phyloP scores from a whole-genome alignment of 2,797 vertebrate species.

The Scomberomorus guttatus region DNA sequence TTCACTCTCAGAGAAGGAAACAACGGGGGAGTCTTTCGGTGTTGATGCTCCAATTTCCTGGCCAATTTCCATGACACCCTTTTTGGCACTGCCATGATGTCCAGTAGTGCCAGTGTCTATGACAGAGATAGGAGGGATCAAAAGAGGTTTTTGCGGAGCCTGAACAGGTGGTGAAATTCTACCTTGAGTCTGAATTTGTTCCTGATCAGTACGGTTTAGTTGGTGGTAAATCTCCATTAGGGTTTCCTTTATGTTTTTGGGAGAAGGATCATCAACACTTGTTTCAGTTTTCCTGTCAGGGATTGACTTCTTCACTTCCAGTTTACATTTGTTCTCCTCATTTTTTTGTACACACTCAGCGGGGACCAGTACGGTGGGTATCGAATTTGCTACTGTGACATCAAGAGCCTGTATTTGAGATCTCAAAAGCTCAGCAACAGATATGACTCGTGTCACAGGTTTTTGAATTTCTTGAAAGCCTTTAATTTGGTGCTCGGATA shows the following conservation, averaged over 20 bases:
- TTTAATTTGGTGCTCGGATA: slow-evolving; percentile 22
- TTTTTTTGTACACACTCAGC: slow-evolving; percentile 22
- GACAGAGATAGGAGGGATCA: slow-evolving; percentile 57
- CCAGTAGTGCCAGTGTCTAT: slow-evolving; percentile 34
- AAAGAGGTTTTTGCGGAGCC: slow-evolving; percentile 31
- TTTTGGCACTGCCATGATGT: slow-evolving; percentile 10
- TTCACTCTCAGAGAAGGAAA: slow-evolving; percentile 16
- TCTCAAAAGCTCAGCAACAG: slow-evolving; percentile 76
- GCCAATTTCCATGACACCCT: slow-evolving; percentile 37
- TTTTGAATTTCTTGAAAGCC: slow-evolving; percentile 55
- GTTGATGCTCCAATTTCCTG: slow-evolving; percentile 28
- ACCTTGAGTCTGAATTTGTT: slow-evolving; percentile 46
- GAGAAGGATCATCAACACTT: slow-evolving; percentile 11
- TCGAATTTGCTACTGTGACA: slow-evolving; percentile 23
- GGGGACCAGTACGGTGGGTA: slow-evolving; percentile 1
- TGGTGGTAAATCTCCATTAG: slow-evolving; percentile 63
- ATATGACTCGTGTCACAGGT: slow-evolving; percentile 67
- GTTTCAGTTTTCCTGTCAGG: slow-evolving; percentile 14
- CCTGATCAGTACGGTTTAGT: slow-evolving; percentile 43
- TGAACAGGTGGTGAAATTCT: slow-evolving; percentile 36
- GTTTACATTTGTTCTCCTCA: slow-evolving; percentile 17
- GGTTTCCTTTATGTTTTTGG: slow-evolving; percentile 57
- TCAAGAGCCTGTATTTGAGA: slow-evolving; percentile 76
- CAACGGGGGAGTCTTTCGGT: slow-evolving; percentile 6
- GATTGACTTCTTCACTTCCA: slow-evolving; percentile 18